Percentiles rank a stretch among this genome's conserved stretches.
Evolutionary conservation across 2,888 invertebrate genomes (phyloP).

Genomic region (Carabus problematicus): DNA sequence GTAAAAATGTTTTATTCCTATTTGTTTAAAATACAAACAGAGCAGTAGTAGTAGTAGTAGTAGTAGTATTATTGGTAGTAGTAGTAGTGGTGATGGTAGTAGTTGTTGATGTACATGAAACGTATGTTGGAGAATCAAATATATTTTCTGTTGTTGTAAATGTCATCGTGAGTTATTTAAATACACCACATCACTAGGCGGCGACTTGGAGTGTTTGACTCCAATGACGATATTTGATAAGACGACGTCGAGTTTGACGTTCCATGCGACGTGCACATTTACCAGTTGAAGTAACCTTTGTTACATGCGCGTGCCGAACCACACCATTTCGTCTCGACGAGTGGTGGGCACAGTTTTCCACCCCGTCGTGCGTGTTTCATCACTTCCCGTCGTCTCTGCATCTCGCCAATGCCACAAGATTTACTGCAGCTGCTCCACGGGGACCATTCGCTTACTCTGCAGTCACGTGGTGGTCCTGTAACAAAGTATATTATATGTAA

Average conservation of each 20-base stretch:
- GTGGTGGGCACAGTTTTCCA: constrained; percentile 82
- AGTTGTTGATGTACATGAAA: background rate
- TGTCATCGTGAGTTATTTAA: constrained; percentile 6
- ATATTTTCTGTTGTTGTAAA: constrained; percentile 7
- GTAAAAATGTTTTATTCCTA: constrained; percentile 30
- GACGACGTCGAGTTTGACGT: background rate
- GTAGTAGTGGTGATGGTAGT: too few species aligned
- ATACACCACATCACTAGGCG: constrained; percentile 38
- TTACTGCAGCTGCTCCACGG: constrained; percentile 88
- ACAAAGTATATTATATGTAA: constrained; percentile 27
- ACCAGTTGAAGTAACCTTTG: constrained; percentile 71
- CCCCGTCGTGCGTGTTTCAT: constrained; percentile 79
- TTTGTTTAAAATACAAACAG: constrained; percentile 25
- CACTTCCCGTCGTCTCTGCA: constrained; percentile 79
- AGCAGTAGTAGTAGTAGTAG: too few species aligned
- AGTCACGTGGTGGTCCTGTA: constrained; percentile 74
- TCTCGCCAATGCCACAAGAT: constrained; percentile 89
- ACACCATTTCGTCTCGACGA: constrained; percentile 88
- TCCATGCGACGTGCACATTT: constrained; percentile 39
- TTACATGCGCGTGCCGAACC: constrained; percentile 76
- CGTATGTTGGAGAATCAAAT: constrained; percentile 4
- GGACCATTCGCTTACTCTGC: constrained; percentile 86
- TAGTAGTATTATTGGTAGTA: too few species aligned
- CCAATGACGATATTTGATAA: constrained; percentile 3
- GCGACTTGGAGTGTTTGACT: background rate